A percentile compares a stretch with the other conserved stretches of the same genome.
Conservation (phyloP, 2,113 vertebrate genomes). For the Poecilia latipinna region DNA sequence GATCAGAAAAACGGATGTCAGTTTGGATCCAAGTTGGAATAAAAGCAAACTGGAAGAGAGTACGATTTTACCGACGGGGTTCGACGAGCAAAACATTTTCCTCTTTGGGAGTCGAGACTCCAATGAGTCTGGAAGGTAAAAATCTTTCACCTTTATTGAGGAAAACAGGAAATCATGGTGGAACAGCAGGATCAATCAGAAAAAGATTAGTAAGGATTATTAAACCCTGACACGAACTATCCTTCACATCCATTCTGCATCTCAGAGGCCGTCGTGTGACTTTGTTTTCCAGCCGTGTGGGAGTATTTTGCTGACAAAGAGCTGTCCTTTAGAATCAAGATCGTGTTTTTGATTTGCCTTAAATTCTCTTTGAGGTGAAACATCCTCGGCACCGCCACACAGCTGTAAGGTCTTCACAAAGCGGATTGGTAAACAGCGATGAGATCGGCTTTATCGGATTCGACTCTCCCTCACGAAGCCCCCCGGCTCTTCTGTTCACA, state of each 20-base stretch:
- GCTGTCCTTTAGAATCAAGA: background rate
- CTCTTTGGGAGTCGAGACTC: too few species aligned
- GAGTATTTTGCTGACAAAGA: constrained; percentile 1
- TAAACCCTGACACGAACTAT: constrained; percentile 8
- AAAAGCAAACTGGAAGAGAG: background rate
- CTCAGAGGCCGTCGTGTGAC: constrained; percentile 8
- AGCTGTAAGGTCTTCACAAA: background rate
- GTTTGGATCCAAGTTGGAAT: constrained; percentile 21
- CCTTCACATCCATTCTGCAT: background rate
- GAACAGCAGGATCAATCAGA: background rate
- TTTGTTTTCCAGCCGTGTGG: background rate
- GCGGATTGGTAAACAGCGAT: constrained; percentile 1
- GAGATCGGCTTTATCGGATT: constrained; percentile 6
- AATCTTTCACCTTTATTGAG: background rate
- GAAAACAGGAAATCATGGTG: too few species aligned
- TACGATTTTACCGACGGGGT: background rate
- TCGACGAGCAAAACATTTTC: background rate
- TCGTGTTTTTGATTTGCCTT: constrained; percentile 4
- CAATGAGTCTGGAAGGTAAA: background rate
- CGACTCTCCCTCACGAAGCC: constrained; percentile 6
- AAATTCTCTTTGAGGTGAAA: background rate
- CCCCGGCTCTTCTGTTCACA: background rate
- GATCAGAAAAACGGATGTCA: constrained; percentile 14
- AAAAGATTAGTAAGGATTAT: background rate
- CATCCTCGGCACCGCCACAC: background rate